These are phyloP conservation scores for Altica lythri DNA, from an alignment of 2,888 invertebrate species.

Conservation along the genomic window DNA sequence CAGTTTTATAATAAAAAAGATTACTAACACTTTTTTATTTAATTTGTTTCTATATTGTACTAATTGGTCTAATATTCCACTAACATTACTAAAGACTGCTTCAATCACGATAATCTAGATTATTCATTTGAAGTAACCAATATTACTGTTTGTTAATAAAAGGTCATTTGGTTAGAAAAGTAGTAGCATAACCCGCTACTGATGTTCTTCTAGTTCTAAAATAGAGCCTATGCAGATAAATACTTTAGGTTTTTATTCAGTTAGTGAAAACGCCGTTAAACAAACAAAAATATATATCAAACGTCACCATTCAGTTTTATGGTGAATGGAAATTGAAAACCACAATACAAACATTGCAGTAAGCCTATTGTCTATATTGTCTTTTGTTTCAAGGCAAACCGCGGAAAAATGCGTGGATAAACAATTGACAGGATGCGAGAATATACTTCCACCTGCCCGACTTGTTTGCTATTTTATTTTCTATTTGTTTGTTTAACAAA, in stretches of 20 bases:
- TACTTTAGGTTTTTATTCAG: not conserved
- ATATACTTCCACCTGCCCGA: not conserved
- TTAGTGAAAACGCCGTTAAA: slow-evolving; percentile 1
- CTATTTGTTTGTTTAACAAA: not conserved
- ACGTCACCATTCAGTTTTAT: not conserved
- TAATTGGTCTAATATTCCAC: no score
- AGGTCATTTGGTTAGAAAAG: no score
- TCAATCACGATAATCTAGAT: no score
- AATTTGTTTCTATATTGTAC: no score
- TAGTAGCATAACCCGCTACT: no score
- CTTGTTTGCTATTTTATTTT: no score
- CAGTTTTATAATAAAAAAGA: no score
- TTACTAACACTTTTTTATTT: no score
- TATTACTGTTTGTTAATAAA: no score
- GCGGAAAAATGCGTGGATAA: not conserved
- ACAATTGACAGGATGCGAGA: not conserved
- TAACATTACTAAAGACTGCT: no score
- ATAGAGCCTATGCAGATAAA: not conserved
- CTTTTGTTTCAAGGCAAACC: slow-evolving; percentile 4
- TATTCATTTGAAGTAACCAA: no score
- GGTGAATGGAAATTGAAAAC: slow-evolving; percentile 4
- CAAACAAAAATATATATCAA: slow-evolving; percentile 2
- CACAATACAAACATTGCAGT: slow-evolving; percentile 2
- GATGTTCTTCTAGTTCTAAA: slow-evolving; percentile 4
- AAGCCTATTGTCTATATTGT: not conserved